phyloP scores from a whole-genome alignment of 2,113 vertebrate genomes.

The Archocentrus centrarchus region DNA sequence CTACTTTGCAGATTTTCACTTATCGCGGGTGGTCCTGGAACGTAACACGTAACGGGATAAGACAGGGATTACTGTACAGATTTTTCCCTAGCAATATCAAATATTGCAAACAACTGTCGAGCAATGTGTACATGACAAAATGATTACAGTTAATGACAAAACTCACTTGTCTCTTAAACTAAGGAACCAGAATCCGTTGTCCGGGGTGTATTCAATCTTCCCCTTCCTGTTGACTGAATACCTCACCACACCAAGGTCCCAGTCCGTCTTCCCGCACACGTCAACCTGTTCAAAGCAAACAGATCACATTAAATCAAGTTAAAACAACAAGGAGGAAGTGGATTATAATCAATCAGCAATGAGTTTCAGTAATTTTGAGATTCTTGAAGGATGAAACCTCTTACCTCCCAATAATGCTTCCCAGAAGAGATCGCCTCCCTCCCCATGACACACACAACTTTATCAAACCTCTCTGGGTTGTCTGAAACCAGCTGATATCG shows the following conservation, averaged over 20 bases:
- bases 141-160: no score
- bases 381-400: background rate
- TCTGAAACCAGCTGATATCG: conserved; percentile 62
- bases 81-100: background rate
- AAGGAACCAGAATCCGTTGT: conserved; percentile 82
- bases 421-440: conserved; percentile 71
- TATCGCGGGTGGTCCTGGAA: no score
- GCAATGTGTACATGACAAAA: background rate
- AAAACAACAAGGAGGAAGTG: background rate
- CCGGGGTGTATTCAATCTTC: conserved; percentile 75
- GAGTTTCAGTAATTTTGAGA: background rate
- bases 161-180: conserved; percentile 79
- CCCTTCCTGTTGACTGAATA: conserved; percentile 78
- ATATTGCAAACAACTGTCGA: background rate
- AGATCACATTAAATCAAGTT: background rate
- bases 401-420: conserved; percentile 82
- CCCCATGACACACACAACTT: conserved; percentile 77
- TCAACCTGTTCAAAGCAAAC: conserved; percentile 68
- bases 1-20: no score
- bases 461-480: conserved; percentile 72
- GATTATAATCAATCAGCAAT: background rate
- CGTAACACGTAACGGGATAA: no score
- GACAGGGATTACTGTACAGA: no score
- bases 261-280: conserved; percentile 79
- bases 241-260: conserved; percentile 79